These are phyloP conservation scores for Vimba vimba DNA, from an alignment of 2,113 vertebrate species.

Conservation along the genomic window DNA sequence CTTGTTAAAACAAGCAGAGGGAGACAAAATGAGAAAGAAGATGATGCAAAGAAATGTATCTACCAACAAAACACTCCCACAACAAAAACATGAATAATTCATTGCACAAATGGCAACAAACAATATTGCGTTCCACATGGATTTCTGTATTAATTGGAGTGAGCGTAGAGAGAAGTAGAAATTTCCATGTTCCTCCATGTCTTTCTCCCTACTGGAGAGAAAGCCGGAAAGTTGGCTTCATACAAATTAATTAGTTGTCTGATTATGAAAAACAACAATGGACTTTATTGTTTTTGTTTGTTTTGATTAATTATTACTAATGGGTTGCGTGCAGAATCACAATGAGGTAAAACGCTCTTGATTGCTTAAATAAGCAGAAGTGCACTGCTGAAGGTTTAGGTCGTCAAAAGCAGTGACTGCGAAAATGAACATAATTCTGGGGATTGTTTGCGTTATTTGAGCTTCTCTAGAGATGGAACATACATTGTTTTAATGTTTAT, in stretches of 20 bases:
- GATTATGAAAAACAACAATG: conserved; percentile 73
- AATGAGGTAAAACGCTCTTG: conserved; percentile 62
- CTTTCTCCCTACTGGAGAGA: conserved; percentile 68
- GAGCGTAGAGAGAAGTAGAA: conserved; percentile 55
- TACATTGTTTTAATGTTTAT: background rate
- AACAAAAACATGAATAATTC: conserved; percentile 79
- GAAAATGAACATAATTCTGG: background rate
- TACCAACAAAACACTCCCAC: conserved; percentile 72
- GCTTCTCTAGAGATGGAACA: background rate
- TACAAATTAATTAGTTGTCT: conserved; percentile 78
- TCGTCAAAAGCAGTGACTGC: background rate
- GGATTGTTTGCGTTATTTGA: conserved; percentile 19
- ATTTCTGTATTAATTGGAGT: conserved; percentile 77
- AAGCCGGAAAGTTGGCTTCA: conserved; percentile 70
- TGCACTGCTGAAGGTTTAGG: conserved; percentile 27
- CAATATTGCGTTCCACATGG: conserved; percentile 75
- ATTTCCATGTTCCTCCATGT: conserved; percentile 54
- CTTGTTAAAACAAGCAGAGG: conserved; percentile 71
- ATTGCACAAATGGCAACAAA: conserved; percentile 71
- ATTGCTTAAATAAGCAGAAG: conserved; percentile 59
- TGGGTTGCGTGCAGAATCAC: conserved; percentile 66
- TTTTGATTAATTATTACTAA: conserved; percentile 78
- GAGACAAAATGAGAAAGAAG: conserved; percentile 20
- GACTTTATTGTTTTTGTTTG: conserved; percentile 75
- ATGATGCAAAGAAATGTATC: conserved; percentile 66